A percentile compares a stretch with the other conserved stretches of the same genome.
Evolutionary conservation across 2,797 vertebrate genomes (phyloP).

Genomic region (Darevskia nairensis): DNA sequence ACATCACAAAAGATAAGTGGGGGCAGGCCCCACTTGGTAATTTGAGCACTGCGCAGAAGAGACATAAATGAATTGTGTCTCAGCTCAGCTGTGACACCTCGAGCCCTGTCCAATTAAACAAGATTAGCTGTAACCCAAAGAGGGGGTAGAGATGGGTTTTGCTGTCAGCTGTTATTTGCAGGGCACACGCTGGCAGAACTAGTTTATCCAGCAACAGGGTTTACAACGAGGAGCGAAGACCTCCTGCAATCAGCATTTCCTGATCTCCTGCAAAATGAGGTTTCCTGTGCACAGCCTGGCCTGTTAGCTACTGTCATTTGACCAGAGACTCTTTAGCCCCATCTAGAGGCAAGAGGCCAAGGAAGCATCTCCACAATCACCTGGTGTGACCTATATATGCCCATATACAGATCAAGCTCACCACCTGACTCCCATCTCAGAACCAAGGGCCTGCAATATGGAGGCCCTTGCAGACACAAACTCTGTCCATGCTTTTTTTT

Average conservation of each 20-base stretch:
- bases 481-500: too few relatives aligned
- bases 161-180: not conserved
- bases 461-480: not conserved
- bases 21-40: not conserved
- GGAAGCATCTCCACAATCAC: slow-evolving; percentile 3
- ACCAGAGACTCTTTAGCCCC: slow-evolving; percentile 42
- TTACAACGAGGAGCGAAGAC: not conserved
- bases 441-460: not conserved
- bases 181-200: not conserved
- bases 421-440: not conserved
- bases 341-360: slow-evolving; percentile 44
- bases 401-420: not conserved
- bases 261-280: not conserved
- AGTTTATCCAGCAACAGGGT: not conserved
- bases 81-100: not conserved
- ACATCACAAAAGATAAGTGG: too few relatives aligned
- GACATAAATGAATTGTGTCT: not conserved
- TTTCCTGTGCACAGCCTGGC: not conserved
- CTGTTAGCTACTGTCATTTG: not conserved
- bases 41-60: not conserved
- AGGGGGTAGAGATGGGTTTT: not conserved
- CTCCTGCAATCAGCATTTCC: not conserved
- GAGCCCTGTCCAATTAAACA: not conserved
- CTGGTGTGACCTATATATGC: slow-evolving; percentile 12
- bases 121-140: not conserved